Evolutionary conservation across 2,888 invertebrate species (phyloP).

Genomic region (Caradrina kadenii): DNA sequence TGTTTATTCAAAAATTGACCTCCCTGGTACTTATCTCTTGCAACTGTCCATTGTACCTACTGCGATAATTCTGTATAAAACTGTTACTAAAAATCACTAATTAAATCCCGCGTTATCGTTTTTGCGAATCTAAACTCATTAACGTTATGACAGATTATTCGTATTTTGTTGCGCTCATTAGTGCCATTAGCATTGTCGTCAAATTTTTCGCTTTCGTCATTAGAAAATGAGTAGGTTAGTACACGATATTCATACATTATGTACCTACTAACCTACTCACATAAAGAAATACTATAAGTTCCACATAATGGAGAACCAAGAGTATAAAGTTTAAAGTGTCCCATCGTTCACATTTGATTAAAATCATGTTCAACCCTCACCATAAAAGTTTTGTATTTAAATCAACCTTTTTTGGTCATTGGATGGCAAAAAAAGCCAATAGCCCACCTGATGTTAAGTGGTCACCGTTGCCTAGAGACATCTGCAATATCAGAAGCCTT

Average conservation of each 20-base stretch:
- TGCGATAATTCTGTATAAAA: slow-evolving; percentile 1
- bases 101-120: slow-evolving; percentile 13
- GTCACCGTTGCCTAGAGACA: too few species aligned
- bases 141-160: slow-evolving; percentile 15
- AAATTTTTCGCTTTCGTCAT: slow-evolving; percentile 11
- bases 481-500: too few species aligned
- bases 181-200: slow-evolving; percentile 16
- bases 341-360: too few species aligned
- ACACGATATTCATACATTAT: not conserved
- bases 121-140: slow-evolving; percentile 21
- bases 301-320: too few species aligned
- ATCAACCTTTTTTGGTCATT: too few species aligned
- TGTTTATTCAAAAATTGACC: not conserved
- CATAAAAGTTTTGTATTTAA: too few species aligned
- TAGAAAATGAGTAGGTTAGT: slow-evolving; percentile 1
- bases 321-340: too few species aligned
- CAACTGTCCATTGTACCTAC: slow-evolving; percentile 16
- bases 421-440: too few species aligned
- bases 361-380: too few species aligned
- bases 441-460: too few species aligned
- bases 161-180: slow-evolving; percentile 39
- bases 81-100: slow-evolving; percentile 3
- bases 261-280: not conserved
- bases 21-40: not conserved
- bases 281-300: not conserved